Base-by-base conservation (phyloP, 2,888 invertebrate species). In the Tuberolachnus salignus region DNA sequence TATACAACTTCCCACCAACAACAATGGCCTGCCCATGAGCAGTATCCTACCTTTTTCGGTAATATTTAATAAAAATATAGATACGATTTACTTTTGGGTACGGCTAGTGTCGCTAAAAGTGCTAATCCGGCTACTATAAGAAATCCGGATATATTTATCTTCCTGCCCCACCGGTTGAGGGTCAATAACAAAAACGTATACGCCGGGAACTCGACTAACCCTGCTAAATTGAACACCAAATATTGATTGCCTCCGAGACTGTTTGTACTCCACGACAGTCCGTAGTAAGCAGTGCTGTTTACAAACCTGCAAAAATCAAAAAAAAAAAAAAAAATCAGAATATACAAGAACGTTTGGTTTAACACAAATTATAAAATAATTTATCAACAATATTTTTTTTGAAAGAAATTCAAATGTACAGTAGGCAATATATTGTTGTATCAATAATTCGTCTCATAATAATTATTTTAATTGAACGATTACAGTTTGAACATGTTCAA, bases 281-380 rank as follows among this genome's bases (percentile, higher is more conserved):
- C 93, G 83, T 93, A 93, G 85, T 93, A 93, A 11, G 92, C 91
- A 80, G 91, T 90, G 83, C 91, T 92, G 84, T 91, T 92, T 21
- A 92, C 92, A 84, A 92, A 90, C 89, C 89, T 89, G 34, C 34
- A 83, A n/a, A 82, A 80, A 70, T 81, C 80, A 80, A 80, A 80
- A 55, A 55, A n/a, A n/a, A n/a, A n/a, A n/a, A n/a, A n/a, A n/a
- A n/a, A n/a, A n/a, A n/a, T n/a, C n/a, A n/a, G n/a, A n/a, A n/a
- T n/a, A n/a, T n/a, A n/a, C n/a, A n/a, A n/a, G n/a, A n/a, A n/a
- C n/a, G n/a, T n/a, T n/a, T n/a, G n/a, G n/a, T n/a, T n/a, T n/a
- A n/a, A n/a, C n/a, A n/a, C n/a, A n/a, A n/a, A n/a, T n/a, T n/a
- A n/a, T n/a, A n/a, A n/a, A n/a, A n/a, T n/a, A n/a, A n/a, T n/a